phyloP scores from a whole-genome alignment of 2,797 vertebrate species.

The Hozukius guyotensis region DNA sequence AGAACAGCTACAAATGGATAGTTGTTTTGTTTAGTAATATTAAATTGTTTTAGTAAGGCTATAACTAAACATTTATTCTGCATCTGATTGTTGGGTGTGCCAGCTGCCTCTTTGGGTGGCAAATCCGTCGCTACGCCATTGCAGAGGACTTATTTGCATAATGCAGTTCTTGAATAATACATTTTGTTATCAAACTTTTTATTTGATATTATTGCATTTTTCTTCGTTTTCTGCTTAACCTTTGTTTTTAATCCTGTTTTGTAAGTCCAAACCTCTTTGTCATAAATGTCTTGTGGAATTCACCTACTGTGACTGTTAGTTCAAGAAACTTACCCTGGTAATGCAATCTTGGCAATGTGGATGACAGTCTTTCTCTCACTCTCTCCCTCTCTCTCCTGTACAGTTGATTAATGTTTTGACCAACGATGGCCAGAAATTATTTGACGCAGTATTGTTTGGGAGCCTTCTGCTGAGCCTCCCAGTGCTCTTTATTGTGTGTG shows the following conservation, averaged over 20 bases:
- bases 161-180: not conserved
- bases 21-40: too few relatives aligned
- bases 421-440: constrained; percentile 84
- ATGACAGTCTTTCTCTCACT: not conserved
- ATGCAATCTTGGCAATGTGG: not conserved
- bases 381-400: constrained; percentile 23
- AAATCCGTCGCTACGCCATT: too few relatives aligned
- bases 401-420: constrained; percentile 87
- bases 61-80: too few relatives aligned
- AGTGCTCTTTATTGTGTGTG: constrained; percentile 72
- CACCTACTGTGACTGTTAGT: not conserved
- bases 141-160: not conserved
- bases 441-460: constrained; percentile 82
- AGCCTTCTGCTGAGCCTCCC: constrained; percentile 77
- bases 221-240: not conserved
- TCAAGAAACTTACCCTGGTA: not conserved
- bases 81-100: too few relatives aligned
- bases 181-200: not conserved
- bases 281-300: not conserved
- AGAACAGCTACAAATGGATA: too few relatives aligned
- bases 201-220: not conserved
- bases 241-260: not conserved
- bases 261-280: not conserved
- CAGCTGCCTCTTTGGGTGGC: too few relatives aligned
- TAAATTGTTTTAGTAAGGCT: too few relatives aligned